A percentile compares a stretch with the other conserved stretches of the same genome.
Conservation (phyloP, 1,140 invertebrate genomes). For the Nephila pilipes region DNA sequence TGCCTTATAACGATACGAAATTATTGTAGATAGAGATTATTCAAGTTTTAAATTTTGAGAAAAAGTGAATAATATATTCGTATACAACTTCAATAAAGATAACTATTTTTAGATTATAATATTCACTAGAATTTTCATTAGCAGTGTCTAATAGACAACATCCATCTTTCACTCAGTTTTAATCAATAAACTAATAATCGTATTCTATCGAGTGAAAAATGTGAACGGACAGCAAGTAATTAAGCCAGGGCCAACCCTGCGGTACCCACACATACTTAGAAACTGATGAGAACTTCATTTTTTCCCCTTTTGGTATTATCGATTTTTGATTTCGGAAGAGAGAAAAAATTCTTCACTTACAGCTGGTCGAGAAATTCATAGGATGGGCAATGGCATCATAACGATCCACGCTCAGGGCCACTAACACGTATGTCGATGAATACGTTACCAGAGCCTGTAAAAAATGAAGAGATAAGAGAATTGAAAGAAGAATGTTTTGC, state of each 20-base stretch:
- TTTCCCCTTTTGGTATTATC: background rate
- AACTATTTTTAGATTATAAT: no score
- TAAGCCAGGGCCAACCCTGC: background rate
- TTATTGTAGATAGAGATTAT: no score
- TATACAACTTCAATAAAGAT: no score
- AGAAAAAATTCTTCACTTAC: slow-evolving; percentile 85
- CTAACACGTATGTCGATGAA: slow-evolving; percentile 96
- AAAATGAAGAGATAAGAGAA: background rate
- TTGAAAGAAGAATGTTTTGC: background rate
- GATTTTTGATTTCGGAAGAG: background rate
- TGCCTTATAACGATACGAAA: no score
- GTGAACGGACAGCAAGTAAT: background rate
- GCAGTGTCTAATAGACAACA: no score
- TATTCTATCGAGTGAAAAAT: background rate
- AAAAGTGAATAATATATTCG: no score
- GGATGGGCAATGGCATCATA: slow-evolving; percentile 97
- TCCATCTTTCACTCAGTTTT: background rate
- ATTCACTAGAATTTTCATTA: no score
- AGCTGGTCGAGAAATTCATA: slow-evolving; percentile 96
- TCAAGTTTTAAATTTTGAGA: no score
- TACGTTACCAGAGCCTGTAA: slow-evolving; percentile 90
- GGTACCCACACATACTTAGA: background rate
- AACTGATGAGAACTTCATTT: background rate
- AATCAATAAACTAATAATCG: background rate
- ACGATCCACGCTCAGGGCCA: slow-evolving; percentile 95